Evolutionary conservation across 2,888 invertebrate genomes (phyloP), one percentile per base, ranked within the genome.

Genomic region (Acrobasis consociella): DNA sequence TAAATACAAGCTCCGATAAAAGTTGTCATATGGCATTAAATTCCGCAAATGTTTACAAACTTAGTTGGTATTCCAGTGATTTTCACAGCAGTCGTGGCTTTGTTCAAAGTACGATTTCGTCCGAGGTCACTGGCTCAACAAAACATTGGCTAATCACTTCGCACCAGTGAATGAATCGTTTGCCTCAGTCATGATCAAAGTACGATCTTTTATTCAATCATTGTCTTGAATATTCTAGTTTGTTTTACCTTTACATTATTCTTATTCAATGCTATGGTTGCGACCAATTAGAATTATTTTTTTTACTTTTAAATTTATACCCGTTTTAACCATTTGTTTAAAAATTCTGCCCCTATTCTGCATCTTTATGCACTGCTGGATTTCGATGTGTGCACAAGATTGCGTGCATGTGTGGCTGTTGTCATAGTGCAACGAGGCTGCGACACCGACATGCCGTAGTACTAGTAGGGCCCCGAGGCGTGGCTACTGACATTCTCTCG

Each of bases 51-150:
- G 56, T 56, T 56, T 42, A 56, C 56, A 16, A 55, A 55, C 55
- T 56, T 42, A 11, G 42, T 42, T 42, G 16, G 42, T 42, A 37
- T 15, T 50, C 38, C 37, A 46, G 37, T 38, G 38, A 46, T 80
- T 81, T 78, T 75, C 64, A 75, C 65, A 71, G 71, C 70, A 69
- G 76, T 72, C 68, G 72, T 74, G 80, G 85, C 86, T 86, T 88
- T 87, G 88, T 88, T 87, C 81, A 78, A 84, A 83, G 83, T 84
- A 81, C 82, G 75, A 83, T 85, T 86, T 80, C 73, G 76, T 76
- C 78, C 88, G 88, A 91, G 91, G 91, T 85, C 89, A 83, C 77
- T 76, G 72, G 81, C 80, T 86, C 73, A 80, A 85, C 83, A 81
- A 82, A 84, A 83, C 82, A 78, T 90, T 89, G 80, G 82, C 78